Evolutionary conservation across 2,113 vertebrate species (phyloP).

Genomic region (Campylorhamphus procurvoides): DNA sequence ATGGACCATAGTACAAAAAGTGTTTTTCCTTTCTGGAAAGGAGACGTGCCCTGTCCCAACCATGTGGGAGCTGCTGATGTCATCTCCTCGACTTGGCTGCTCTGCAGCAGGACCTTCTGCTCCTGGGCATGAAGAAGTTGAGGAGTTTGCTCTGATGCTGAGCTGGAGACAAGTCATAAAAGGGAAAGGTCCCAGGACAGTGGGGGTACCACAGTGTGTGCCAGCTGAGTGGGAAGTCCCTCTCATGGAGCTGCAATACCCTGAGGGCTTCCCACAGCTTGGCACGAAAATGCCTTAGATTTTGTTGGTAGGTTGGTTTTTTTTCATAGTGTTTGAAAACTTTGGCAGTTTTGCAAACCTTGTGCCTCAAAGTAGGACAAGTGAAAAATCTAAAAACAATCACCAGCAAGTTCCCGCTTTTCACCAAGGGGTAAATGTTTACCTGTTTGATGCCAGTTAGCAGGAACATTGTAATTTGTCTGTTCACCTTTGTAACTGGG

Average conservation of each 20-base stretch:
- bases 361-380: background rate
- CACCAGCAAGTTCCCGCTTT: background rate
- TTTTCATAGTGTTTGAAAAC: background rate
- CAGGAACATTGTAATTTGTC: background rate
- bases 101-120: background rate
- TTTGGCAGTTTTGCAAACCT: background rate
- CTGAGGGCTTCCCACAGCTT: background rate
- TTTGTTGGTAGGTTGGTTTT: background rate
- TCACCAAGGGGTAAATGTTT: background rate
- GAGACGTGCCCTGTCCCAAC: background rate
- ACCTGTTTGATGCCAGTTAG: background rate
- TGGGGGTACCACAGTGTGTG: background rate
- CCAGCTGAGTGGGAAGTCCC: background rate
- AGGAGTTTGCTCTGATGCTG: background rate
- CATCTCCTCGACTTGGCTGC: background rate
- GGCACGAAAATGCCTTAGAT: background rate
- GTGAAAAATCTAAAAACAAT: background rate
- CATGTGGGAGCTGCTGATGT: background rate
- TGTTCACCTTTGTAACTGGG: background rate
- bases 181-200: background rate
- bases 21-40: background rate
- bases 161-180: background rate
- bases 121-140: background rate
- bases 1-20: background rate
- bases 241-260: background rate